phyloP scores from a whole-genome alignment of 2,888 invertebrate species.

The Hedya salicella region DNA sequence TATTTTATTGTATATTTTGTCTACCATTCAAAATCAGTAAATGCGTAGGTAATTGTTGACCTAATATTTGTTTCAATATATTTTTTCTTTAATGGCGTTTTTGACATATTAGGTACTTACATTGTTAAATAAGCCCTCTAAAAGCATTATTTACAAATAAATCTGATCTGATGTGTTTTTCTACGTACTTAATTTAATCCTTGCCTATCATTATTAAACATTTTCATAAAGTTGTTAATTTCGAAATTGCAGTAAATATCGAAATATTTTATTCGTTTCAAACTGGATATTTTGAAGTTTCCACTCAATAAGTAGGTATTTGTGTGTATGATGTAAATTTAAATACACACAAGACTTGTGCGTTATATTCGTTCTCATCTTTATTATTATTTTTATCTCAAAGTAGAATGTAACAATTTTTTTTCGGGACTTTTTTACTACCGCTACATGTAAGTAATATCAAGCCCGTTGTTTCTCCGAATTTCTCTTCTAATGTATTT shows the following conservation, averaged over 20 bases:
- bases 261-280: background rate
- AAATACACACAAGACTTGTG: background rate
- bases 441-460: no score
- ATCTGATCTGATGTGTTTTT: background rate
- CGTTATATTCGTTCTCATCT: background rate
- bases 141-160: slow-evolving; percentile 23
- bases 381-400: no score
- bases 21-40: background rate
- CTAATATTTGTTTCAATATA: background rate
- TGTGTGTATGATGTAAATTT: no score
- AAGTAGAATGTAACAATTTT: no score
- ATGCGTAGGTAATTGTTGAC: background rate
- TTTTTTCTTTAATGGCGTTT: background rate
- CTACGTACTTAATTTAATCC: background rate
- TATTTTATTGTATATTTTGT: background rate
- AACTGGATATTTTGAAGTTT: background rate
- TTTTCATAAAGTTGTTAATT: background rate
- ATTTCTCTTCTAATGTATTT: no score
- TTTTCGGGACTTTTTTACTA: no score
- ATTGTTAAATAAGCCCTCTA: slow-evolving; percentile 14
- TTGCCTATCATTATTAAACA: background rate
- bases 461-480: no score
- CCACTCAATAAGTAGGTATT: no score
- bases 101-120: background rate
- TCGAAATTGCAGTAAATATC: background rate